Percentiles rank a stretch among this genome's conserved stretches.
These are phyloP conservation scores for Pelosia muscerda DNA, from an alignment of 2,888 invertebrate species.

Conservation along the genomic window DNA sequence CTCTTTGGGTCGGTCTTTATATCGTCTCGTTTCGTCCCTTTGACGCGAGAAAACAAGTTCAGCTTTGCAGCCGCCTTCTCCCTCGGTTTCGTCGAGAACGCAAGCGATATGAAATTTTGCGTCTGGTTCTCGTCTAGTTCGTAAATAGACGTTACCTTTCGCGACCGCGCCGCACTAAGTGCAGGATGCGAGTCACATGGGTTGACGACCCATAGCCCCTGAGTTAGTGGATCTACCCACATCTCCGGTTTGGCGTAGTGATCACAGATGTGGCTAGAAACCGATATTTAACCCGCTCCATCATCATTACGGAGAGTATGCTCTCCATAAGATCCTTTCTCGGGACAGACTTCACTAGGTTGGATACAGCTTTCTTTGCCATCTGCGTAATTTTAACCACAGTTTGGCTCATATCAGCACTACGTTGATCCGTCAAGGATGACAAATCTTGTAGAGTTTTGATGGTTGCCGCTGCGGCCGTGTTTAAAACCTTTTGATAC, in stretches of 20 bases:
- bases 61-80: constrained; percentile 23
- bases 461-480: background rate
- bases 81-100: constrained; percentile 5
- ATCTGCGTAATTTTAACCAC: background rate
- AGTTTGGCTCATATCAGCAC: background rate
- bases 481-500: constrained; percentile 5
- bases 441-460: background rate
- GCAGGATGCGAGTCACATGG: background rate
- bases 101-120: constrained; percentile 13
- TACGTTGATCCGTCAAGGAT: background rate
- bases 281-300: background rate
- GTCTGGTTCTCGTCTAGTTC: constrained; percentile 19
- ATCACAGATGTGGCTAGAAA: background rate
- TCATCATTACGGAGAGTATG: background rate
- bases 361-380: background rate
- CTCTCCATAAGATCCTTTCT: background rate
- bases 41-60: constrained; percentile 10
- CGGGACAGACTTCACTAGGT: background rate
- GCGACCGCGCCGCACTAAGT: background rate
- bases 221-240: constrained; percentile 18
- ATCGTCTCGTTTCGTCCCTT: constrained; percentile 1
- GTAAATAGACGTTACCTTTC: background rate
- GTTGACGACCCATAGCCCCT: constrained; percentile 10
- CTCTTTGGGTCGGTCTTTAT: constrained; percentile 14
- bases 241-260: constrained; percentile 17